Evolutionary conservation across 2,113 vertebrate genomes (phyloP), one percentile per base, ranked within the genome.

Genomic region (Passer montanus): DNA sequence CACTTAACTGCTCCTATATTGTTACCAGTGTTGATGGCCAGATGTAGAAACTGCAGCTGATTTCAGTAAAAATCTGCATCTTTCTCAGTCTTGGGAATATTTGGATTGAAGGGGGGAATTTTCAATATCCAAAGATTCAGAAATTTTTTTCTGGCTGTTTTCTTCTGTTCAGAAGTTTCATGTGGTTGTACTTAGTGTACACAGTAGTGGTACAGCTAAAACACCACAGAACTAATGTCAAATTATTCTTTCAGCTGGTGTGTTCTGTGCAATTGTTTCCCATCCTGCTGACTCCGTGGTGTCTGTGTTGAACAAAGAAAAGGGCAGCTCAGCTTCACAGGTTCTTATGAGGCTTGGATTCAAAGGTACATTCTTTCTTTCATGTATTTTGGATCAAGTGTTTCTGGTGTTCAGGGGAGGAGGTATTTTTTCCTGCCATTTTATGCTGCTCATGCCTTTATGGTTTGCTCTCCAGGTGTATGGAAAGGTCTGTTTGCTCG

Each of bases 401-500:
- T 43, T 52, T 60, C 14, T 77, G n/a, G 4, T 77, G 19, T 33
- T 91, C 33, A 39, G 12, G 47, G 39, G 33, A 46, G 24, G 6
- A 31, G 46, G 50, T 49, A 0, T 39, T 24, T 37, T 49, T 47
- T 11, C 7, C 14, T 55, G 31, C 47, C 46, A 52, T 47, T 62
- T 85, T 78, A 47, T 0, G 7, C 15, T 72, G 6, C 62, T 93
- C 9, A 27, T 39, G 41, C 21, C 21, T 76, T 66, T 72, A 3
- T 83, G 15, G 79, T 96, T 30, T 96, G 31, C 92, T 88, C 62
- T 80, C 5, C 94, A 99, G 99, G 99, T 89, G 99, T 99, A 46
- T 99, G 99, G 99, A 99, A 99, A 97, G 99, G 99, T 68, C 98
- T 99, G 8, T 97, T 99, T 16, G 99, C 99, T 70, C 99, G 99